Evolutionary conservation across 2,797 vertebrate genomes (phyloP), one percentile per base, ranked within the genome.

Genomic region (Sphaeramia orbicularis): DNA sequence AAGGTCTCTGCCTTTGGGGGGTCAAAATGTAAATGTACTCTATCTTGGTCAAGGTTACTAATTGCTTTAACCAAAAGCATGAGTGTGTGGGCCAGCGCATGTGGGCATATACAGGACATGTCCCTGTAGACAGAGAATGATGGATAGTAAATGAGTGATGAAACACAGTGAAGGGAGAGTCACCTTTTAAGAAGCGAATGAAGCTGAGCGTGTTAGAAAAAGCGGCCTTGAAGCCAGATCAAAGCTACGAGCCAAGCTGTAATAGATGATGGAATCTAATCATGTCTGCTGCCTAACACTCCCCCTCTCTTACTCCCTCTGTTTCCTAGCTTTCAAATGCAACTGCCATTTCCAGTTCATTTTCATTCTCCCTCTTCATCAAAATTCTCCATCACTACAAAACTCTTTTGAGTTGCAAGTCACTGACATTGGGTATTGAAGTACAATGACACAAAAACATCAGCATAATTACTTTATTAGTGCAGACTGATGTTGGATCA

Each of bases 231-330:
- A 92, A 91, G 86, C 81, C 69, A 59, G 88, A 92, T 92, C 89
- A 93, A 92, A 93, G 89, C 82, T 51, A 35, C 4, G 43, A 81
- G 79, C 54, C 10, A 50, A 78, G 78, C 76, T 48, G 63, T 88
- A 90, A 92, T 86, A 88, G 84, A 90, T 89, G 84, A 83, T 84
- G 71, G 89, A 86, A 87, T 91, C 85, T 87, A 93, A 92, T 90
- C 83, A 87, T 85, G 78, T 89, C 85, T 81, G 74, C 77, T 67
- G 59, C 50, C 76, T 67, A 59, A 73, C 42, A 1, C 52, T 32
- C 27, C 57, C 69, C 49, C 54, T 65, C 61, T 56, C 42, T 56
- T 48, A 13, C 52, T 48, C 18, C 14, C 47, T 85, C 62, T 80
- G 48, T 80, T 84, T 71, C 72, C 74, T 43, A 35, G 51, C 60